These are phyloP conservation scores for Tenualosa thibaudeaui DNA, from an alignment of 2,797 vertebrate species.

Conservation along the genomic window DNA sequence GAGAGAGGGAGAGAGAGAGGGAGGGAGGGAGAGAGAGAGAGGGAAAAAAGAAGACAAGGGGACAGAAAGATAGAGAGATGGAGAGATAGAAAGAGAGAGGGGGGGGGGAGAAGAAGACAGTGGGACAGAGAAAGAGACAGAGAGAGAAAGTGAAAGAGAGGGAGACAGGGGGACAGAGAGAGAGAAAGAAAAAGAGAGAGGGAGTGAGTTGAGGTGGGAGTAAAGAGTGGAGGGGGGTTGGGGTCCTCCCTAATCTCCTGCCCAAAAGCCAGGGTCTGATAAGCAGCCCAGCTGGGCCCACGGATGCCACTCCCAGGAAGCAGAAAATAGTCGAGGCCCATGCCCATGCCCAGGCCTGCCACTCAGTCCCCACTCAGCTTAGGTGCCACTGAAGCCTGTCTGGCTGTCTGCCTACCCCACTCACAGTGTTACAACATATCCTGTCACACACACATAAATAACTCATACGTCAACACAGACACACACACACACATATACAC, in stretches of 20 bases:
- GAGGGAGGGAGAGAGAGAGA: neutral
- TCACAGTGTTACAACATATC: neutral
- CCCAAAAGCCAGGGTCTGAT: neutral
- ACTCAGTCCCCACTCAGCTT: neutral
- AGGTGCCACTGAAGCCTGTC: neutral
- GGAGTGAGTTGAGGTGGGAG: neutral
- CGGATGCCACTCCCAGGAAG: neutral
- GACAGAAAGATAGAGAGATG: neutral
- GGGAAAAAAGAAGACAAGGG: neutral
- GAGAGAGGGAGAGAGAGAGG: neutral
- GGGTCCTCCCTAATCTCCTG: neutral
- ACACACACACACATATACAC: neutral
- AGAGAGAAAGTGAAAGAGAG: neutral
- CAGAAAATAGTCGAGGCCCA: neutral
- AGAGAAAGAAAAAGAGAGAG: neutral
- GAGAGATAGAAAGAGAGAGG: neutral
- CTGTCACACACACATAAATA: neutral
- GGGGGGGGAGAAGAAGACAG: neutral
- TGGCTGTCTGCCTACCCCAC: neutral
- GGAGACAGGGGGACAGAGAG: neutral
- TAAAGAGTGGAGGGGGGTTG: neutral
- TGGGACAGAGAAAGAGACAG: neutral
- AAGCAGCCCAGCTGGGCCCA: constrained; percentile 1
- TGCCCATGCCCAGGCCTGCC: neutral
- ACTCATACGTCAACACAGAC: neutral